Percentiles rank a stretch among this genome's conserved stretches.
phyloP scores from a whole-genome alignment of 2,797 vertebrate genomes.

The Babyrousa celebensis region DNA sequence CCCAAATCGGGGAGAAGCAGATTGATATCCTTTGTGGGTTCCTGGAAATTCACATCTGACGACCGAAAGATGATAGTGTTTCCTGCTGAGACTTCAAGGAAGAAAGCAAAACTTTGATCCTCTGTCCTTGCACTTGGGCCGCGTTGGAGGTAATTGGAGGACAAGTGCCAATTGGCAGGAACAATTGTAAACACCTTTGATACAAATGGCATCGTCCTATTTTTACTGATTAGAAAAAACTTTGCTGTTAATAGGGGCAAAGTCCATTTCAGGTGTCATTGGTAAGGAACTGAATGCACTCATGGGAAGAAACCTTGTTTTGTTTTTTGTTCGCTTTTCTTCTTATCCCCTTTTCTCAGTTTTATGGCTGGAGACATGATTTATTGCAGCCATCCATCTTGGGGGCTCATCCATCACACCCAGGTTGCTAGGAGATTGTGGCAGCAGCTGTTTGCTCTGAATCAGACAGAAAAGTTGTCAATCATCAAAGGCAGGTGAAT shows the following conservation, averaged over 20 bases:
- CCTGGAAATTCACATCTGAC: not conserved
- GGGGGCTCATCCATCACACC: conserved; percentile 99
- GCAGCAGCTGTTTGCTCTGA: conserved; percentile 99
- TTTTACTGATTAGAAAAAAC: conserved; percentile 91
- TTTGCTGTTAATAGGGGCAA: conserved; percentile 91
- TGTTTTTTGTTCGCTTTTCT: conserved; percentile 95
- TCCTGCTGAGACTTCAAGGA: conserved; percentile 72
- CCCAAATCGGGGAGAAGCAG: conserved; percentile 40
- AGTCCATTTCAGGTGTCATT: conserved; percentile 93
- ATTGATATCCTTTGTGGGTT: conserved; percentile 51
- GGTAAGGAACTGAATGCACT: conserved; percentile 91
- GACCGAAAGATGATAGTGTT: not conserved
- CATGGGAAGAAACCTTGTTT: conserved; percentile 94
- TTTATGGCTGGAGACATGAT: conserved; percentile 99
- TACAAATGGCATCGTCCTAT: conserved; percentile 89
- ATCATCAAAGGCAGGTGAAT: conserved; percentile 99
- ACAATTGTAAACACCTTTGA: conserved; percentile 92
- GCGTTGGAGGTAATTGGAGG: conserved; percentile 89
- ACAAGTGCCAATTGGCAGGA: conserved; percentile 90
- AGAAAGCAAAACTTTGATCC: conserved; percentile 87
- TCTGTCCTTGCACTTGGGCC: conserved; percentile 84
- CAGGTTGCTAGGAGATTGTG: conserved; percentile 99
- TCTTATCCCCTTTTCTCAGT: conserved; percentile 95
- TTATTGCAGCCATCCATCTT: conserved; percentile 99
- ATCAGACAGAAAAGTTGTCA: conserved; percentile 99